phyloP scores from a whole-genome alignment of 2,797 vertebrate species.

The Lagorchestes hirsutus region DNA sequence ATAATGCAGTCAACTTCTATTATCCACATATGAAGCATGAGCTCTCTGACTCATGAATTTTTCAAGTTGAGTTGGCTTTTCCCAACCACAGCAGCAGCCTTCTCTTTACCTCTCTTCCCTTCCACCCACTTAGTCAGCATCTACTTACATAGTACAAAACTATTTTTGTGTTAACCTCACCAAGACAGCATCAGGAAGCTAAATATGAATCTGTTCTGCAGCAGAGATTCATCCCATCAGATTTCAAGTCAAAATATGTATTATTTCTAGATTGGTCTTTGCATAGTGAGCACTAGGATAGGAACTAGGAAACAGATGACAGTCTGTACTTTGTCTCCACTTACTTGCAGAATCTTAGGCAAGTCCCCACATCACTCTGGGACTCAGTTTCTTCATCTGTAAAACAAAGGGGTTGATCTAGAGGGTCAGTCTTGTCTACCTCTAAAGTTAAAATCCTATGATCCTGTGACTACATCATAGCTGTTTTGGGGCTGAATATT shows the following conservation, averaged over 20 bases:
- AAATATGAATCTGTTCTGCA: slow-evolving; percentile 34
- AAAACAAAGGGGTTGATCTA: slow-evolving; percentile 19
- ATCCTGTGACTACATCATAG: neutral
- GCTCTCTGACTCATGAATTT: slow-evolving; percentile 9
- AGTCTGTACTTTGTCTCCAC: neutral
- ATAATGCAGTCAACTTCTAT: neutral
- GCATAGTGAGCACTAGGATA: neutral
- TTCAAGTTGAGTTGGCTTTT: slow-evolving; percentile 8
- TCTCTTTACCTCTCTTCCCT: neutral
- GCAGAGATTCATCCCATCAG: slow-evolving; percentile 6
- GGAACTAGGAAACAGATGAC: neutral
- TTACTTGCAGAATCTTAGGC: neutral
- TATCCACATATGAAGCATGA: neutral
- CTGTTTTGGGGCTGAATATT: neutral
- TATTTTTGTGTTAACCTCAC: slow-evolving; percentile 25
- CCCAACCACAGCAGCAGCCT: neutral
- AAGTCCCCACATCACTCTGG: neutral
- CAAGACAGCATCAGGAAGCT: slow-evolving; percentile 19
- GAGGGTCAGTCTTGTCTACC: neutral
- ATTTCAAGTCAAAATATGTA: slow-evolving; percentile 50
- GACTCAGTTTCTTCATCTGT: slow-evolving; percentile 34
- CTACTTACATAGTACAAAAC: slow-evolving; percentile 18
- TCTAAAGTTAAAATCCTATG: neutral
- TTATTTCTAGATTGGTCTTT: slow-evolving; percentile 39
- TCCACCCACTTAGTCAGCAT: slow-evolving; percentile 2